Evolutionary conservation across 2,888 invertebrate species (phyloP), one percentile per base, ranked within the genome.

Genomic region (Xestia c-nigrum): DNA sequence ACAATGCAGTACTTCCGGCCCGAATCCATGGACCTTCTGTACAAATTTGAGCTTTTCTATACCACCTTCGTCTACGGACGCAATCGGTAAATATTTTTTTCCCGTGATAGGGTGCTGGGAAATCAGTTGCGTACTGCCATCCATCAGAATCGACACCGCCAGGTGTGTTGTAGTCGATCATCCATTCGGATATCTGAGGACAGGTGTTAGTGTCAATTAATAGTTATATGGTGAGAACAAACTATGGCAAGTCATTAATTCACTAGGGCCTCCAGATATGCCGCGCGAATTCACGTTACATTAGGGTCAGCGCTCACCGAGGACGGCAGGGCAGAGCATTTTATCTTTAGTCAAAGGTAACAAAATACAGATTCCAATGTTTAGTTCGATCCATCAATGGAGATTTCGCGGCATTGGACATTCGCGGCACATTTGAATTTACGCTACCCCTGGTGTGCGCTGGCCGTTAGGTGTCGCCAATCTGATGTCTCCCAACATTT

Each of bases 51-150:
- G 99, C 99, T 90, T 98, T 98, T 87, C 99, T 97, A 90, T 97
- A 98, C 99, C 99, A 99, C 72, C 98, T 97, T 64, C 99, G 96
- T 21, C 99, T 97, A 43, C 99, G 97, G 0, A 99, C 99, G 91
- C 98, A 99, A 94, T 99, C 99, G 0, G 99, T 99, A 85, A 99
- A 98, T 85, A 98, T 97, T 94, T 99, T 99, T 88, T 98, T 97
- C 0, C 98, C 98, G 91, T 99, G 99, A 93, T 98, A 99, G 16
- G 98, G 97, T 2, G 98, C 97, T 1, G 99, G 99, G 92, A 99
- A 99, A 94, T 99, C 99, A 1, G 98, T 98, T 0, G 99, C 99
- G 94, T 99, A 99, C 92, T 99, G 99, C 99, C 99, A 99, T 4
- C 99, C 99, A 86, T 99, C 98, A 78, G 97, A 97, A 93, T 99